phyloP scores from a whole-genome alignment of 2,113 vertebrate species.

The Mirounga angustirostris region DNA sequence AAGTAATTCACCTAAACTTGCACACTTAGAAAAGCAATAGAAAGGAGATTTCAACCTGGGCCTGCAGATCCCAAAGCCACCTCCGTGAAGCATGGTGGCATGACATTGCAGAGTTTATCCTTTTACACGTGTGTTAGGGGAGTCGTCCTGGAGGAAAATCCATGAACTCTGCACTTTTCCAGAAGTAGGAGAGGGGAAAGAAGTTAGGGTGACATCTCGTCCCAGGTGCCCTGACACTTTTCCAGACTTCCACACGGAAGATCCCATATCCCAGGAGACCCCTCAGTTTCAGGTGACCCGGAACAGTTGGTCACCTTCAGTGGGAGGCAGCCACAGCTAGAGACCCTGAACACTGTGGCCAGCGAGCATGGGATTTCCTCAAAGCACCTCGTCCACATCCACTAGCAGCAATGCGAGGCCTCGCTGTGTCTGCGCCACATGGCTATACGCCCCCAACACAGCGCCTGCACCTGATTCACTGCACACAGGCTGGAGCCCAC shows the following conservation, averaged over 20 bases:
- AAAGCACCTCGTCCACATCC: rapidly evolving
- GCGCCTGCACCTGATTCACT: rapidly evolving
- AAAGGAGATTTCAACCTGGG: not conserved
- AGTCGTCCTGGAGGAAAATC: not conserved
- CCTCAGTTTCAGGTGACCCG: not conserved
- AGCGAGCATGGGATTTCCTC: not conserved
- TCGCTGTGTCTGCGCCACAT: rapidly evolving
- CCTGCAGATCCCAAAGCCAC: not conserved
- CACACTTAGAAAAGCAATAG: not conserved
- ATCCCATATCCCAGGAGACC: not conserved
- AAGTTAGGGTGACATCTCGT: not conserved
- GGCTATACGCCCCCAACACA: not conserved
- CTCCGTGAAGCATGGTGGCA: not conserved
- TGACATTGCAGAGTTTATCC: not conserved
- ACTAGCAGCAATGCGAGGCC: rapidly evolving
- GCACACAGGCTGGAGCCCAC: not conserved
- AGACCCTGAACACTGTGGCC: not conserved
- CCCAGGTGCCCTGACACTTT: not conserved
- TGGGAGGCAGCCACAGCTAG: not conserved
- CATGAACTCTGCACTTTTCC: not conserved
- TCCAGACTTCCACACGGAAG: not conserved
- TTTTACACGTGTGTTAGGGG: not conserved
- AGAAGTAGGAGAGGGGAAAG: not conserved
- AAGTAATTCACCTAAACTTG: not conserved
- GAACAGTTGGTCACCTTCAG: not conserved